Evolutionary conservation across 2,113 vertebrate species (phyloP), one percentile per base, ranked within the genome.

Genomic region (Etheostoma cragini): DNA sequence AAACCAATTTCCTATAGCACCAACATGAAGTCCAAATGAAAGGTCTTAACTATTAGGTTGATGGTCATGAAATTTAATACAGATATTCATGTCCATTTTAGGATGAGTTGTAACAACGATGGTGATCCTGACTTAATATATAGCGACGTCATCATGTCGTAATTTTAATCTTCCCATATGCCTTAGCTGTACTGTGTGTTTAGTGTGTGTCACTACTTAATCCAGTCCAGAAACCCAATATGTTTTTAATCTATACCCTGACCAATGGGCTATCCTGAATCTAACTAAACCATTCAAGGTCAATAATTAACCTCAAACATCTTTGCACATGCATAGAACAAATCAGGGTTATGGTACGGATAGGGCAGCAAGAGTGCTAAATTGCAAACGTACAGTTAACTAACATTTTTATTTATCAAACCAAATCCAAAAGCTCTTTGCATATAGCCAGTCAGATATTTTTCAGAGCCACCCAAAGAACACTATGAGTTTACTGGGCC

Each of bases 341-440:
- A 42, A 11, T 42, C 38, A 42, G 38, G 10, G 38, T 42, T 42
- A 42, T 2, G 8, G 38, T 42, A 42, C 0, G 10, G 38, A 42
- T 42, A 2, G 38, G 38, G 10, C 38, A 42, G 38, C 38, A 42
- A 11, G 8, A 42, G 38, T 42, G 38, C 38, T 42, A 42, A 42
- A 42, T 42, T 10, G 38, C 38, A 42, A 42, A 42, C 11, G 38
- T 11, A 30, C 30, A 3, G 30, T 30, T 38, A 78, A 66, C 45
- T 80, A 26, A 87, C 88, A 85, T 83, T 87, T 85, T 76, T 89
- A 82, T 83, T 75, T 82, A 66, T 75, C 50, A 78, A 62, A 78
- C 49, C 58, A 78, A 38, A 83, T 68, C 74, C 63, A 67, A 76
- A 42, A 30, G 60, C 26, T 78, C 60, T 50, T 67, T 49, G 54